phyloP scores from a whole-genome alignment of 1,140 invertebrate genomes.

The Drosophila serrata region DNA sequence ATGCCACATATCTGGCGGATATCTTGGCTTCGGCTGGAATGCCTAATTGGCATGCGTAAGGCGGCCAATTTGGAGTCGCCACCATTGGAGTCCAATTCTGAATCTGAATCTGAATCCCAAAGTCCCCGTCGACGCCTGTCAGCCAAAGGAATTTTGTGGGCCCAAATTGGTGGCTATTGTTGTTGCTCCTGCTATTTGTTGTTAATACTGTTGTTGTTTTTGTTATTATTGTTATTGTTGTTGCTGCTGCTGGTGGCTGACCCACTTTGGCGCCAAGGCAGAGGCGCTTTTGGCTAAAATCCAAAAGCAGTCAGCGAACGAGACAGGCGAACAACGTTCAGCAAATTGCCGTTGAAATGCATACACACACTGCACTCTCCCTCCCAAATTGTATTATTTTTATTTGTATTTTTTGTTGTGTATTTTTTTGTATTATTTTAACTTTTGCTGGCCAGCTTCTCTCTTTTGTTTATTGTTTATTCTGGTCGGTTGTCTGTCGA shows the following conservation, averaged over 20 bases:
- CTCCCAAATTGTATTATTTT: slow-evolving; percentile 2
- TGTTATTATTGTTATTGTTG: slow-evolving; percentile 20
- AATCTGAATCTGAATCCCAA: slow-evolving; percentile 31
- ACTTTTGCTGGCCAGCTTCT: slow-evolving; percentile 24
- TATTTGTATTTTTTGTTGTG: not conserved
- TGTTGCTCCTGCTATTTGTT: slow-evolving; percentile 23
- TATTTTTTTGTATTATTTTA: slow-evolving; percentile 3
- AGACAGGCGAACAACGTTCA: slow-evolving; percentile 53
- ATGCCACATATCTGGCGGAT: slow-evolving; percentile 4
- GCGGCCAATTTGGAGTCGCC: slow-evolving; percentile 51
- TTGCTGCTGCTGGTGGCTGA: slow-evolving; percentile 59
- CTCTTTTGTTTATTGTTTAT: slow-evolving; percentile 41
- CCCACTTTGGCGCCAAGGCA: slow-evolving; percentile 73
- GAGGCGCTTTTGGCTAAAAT: slow-evolving; percentile 69
- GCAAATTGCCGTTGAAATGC: slow-evolving; percentile 56
- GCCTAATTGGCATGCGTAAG: slow-evolving; percentile 76
- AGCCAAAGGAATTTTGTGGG: slow-evolving; percentile 73
- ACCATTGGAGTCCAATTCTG: slow-evolving; percentile 21
- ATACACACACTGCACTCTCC: not conserved
- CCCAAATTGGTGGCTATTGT: slow-evolving; percentile 81
- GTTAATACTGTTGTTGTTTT: slow-evolving; percentile 25
- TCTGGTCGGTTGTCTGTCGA: slow-evolving; percentile 19
- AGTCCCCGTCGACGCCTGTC: slow-evolving; percentile 68
- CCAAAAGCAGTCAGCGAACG: slow-evolving; percentile 65
- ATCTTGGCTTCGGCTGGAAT: slow-evolving; percentile 17